Percentiles rank a stretch among this genome's conserved stretches.
Evolutionary conservation across 2,888 invertebrate species (phyloP).

Genomic region (Yponomeuta malinellus): DNA sequence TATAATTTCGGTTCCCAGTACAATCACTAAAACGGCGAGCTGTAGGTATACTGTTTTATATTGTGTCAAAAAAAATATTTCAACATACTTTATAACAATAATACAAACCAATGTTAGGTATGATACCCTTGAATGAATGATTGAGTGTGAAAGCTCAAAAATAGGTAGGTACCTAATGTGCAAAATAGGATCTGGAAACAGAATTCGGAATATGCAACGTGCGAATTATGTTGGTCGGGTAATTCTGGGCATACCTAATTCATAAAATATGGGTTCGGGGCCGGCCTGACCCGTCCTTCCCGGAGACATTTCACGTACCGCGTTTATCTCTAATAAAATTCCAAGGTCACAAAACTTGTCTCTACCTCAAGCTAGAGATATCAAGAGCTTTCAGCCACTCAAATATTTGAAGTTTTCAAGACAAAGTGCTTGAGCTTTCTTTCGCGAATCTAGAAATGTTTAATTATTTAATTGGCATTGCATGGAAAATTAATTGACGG

Average conservation of each 20-base stretch:
- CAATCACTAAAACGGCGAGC: no score
- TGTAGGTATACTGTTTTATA: no score
- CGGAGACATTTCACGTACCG: not conserved
- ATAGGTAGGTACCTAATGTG: no score
- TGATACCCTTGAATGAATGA: no score
- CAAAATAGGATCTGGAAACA: not conserved
- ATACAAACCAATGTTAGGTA: no score
- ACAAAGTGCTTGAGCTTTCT: not conserved
- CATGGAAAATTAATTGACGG: not conserved
- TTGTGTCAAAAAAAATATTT: no score
- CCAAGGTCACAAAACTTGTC: not conserved
- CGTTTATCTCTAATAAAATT: not conserved
- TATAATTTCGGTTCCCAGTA: no score
- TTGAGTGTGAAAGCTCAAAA: no score
- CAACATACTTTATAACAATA: no score
- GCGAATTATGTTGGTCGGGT: not conserved
- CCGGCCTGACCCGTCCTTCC: not conserved
- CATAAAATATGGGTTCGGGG: not conserved
- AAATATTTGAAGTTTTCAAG: not conserved
- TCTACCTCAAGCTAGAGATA: not conserved
- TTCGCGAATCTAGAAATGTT: no score
- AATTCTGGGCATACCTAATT: slow-evolving; percentile 2
- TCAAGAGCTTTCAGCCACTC: not conserved
- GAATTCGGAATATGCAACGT: not conserved
- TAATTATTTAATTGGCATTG: no score